Evolutionary conservation across 2,888 invertebrate species (phyloP).

Genomic region (Brachyopa scutellaris): DNA sequence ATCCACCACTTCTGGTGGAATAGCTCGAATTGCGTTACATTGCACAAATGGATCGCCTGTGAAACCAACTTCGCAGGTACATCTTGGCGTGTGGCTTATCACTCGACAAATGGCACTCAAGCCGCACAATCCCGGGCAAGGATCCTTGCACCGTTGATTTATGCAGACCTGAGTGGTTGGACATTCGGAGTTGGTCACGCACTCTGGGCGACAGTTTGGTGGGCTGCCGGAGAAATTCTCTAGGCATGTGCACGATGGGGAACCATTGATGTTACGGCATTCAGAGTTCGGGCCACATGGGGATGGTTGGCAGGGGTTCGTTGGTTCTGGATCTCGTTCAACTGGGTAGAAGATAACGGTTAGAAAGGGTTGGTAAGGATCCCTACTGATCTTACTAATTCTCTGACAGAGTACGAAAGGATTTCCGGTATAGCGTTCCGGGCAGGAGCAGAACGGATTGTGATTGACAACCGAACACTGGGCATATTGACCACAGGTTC

Average conservation of each 20-base stretch:
- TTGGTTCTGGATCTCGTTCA: constrained; percentile 75
- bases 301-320: constrained; percentile 82
- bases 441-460: constrained; percentile 90
- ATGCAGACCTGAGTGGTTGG: constrained; percentile 86
- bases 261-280: constrained; percentile 84
- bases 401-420: constrained; percentile 87
- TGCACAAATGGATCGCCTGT: constrained; percentile 81
- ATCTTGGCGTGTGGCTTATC: constrained; percentile 90
- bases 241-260: constrained; percentile 89
- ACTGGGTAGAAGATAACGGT: constrained; percentile 73
- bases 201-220: constrained; percentile 88
- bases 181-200: constrained; percentile 90
- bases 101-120: constrained; percentile 88
- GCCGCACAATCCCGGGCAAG: constrained; percentile 89
- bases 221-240: constrained; percentile 86
- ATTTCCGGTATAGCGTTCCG: constrained; percentile 87
- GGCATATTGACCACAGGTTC: constrained; percentile 88
- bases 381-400: constrained; percentile 80
- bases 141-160: constrained; percentile 89
- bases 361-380: not conserved
- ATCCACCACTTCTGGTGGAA: constrained; percentile 80
- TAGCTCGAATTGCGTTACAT: constrained; percentile 83
- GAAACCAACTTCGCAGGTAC: constrained; percentile 84
- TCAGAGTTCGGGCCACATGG: constrained; percentile 84
- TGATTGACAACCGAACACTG: constrained; percentile 89